Evolutionary conservation across 2,797 vertebrate genomes (phyloP).

Genomic region (Scarus forsteni): DNA sequence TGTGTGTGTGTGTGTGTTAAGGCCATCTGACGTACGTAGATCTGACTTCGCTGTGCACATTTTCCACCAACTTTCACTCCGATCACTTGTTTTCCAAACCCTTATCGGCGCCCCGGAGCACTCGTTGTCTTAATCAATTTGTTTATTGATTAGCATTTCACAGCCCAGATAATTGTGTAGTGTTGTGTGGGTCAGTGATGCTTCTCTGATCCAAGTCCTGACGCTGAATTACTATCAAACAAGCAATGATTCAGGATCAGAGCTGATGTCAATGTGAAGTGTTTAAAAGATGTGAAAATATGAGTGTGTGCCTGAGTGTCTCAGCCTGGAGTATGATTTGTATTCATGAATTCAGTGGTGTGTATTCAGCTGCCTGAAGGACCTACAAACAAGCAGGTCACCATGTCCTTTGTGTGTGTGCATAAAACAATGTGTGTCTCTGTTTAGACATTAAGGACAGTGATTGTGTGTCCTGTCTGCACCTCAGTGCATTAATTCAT

Average conservation of each 20-base stretch:
- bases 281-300: constrained; percentile 52
- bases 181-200: background rate
- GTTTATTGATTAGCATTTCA: constrained; percentile 20
- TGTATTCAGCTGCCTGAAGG: constrained; percentile 68
- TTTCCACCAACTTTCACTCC: constrained; percentile 30
- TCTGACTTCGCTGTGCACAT: constrained; percentile 35
- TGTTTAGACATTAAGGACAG: constrained; percentile 20
- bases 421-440: constrained; percentile 18
- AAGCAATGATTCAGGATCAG: constrained; percentile 6
- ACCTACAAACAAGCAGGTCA: constrained; percentile 66
- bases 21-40: constrained; percentile 33
- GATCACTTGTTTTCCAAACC: constrained; percentile 15
- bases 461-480: constrained; percentile 20
- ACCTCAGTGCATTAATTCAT: constrained; percentile 17
- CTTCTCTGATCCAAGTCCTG: constrained; percentile 5
- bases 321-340: constrained; percentile 53
- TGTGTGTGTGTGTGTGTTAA: constrained; percentile 22
- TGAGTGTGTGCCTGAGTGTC: constrained; percentile 34
- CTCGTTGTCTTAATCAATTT: constrained; percentile 24
- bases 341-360: constrained; percentile 72
- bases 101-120: constrained; percentile 5
- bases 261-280: constrained; percentile 29
- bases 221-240: constrained; percentile 10
- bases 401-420: constrained; percentile 58
- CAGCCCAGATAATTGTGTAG: constrained; percentile 2